A percentile compares a stretch with the other conserved stretches of the same genome.
These are phyloP conservation scores for Xenentodon cancila DNA, from an alignment of 2,797 vertebrate species.

Conservation along the genomic window DNA sequence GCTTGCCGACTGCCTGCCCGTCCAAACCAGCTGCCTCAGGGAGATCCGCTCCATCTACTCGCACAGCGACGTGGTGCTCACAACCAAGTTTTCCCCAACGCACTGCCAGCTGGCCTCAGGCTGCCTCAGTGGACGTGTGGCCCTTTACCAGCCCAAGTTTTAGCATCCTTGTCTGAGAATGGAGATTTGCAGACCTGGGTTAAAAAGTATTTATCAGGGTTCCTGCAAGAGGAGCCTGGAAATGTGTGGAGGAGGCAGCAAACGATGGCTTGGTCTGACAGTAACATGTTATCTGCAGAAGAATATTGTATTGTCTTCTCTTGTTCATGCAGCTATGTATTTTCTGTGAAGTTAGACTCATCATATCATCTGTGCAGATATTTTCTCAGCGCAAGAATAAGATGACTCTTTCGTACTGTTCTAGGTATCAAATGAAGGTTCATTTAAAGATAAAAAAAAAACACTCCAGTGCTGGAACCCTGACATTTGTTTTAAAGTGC, in stretches of 20 bases:
- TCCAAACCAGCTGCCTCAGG: slow-evolving; percentile 89
- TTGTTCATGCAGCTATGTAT: neutral
- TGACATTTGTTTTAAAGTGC: too few species aligned
- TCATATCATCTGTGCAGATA: neutral
- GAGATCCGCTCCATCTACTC: slow-evolving; percentile 98
- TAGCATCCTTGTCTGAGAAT: slow-evolving; percentile 66
- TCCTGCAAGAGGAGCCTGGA: slow-evolving; percentile 1
- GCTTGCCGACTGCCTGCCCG: slow-evolving; percentile 93
- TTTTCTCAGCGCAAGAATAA: neutral
- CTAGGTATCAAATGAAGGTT: neutral
- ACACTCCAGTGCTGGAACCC: slow-evolving; percentile 1
- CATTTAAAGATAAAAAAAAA: neutral
- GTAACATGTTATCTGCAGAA: neutral
- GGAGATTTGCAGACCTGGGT: slow-evolving; percentile 31
- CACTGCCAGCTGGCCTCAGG: slow-evolving; percentile 99
- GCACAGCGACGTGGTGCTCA: slow-evolving; percentile 97
- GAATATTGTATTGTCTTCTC: neutral
- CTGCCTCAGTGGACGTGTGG: slow-evolving; percentile 97
- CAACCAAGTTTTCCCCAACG: slow-evolving; percentile 98
- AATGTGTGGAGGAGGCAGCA: slow-evolving; percentile 3
- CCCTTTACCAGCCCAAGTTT: slow-evolving; percentile 99
- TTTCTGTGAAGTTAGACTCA: neutral
- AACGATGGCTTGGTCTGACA: neutral
- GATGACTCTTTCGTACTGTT: neutral
- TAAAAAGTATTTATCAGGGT: slow-evolving; percentile 1